phyloP scores from a whole-genome alignment of 2,113 vertebrate genomes.

The Eolophus roseicapilla region DNA sequence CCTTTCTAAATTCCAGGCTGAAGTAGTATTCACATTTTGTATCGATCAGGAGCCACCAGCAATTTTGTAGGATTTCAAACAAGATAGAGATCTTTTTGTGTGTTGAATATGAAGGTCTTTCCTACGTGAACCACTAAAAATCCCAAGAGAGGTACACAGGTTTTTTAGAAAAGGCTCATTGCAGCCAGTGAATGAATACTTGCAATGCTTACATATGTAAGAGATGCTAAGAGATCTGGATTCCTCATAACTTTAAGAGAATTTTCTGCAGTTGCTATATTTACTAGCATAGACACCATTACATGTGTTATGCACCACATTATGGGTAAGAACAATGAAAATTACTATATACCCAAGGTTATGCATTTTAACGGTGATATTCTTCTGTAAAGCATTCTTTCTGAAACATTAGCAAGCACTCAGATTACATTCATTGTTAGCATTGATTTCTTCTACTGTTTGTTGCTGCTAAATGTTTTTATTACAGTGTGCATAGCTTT shows the following conservation, averaged over 20 bases:
- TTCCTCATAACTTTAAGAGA: not conserved
- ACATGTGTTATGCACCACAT: not conserved
- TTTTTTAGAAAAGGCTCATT: slow-evolving; percentile 1
- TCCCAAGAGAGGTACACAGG: not conserved
- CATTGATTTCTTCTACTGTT: not conserved
- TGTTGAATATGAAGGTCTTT: not conserved
- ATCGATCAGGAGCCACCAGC: slow-evolving; percentile 13
- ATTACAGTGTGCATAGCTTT: not conserved
- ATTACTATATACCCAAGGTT: not conserved
- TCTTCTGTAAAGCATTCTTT: not conserved
- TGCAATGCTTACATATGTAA: slow-evolving; percentile 34
- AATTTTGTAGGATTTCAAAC: slow-evolving; percentile 7
- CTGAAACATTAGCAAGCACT: not conserved
- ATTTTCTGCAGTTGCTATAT: slow-evolving; percentile 16
- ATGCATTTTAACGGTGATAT: not conserved
- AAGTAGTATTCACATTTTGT: slow-evolving; percentile 16
- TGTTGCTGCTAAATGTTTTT: not conserved
- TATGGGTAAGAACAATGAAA: not conserved
- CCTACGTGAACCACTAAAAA: slow-evolving; percentile 36
- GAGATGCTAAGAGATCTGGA: slow-evolving; percentile 26
- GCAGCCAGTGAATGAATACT: slow-evolving; percentile 31
- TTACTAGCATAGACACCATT: slow-evolving; percentile 34
- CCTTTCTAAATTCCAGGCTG: slow-evolving; percentile 27
- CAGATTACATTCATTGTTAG: not conserved
- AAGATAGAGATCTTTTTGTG: slow-evolving; percentile 35